These are phyloP conservation scores for Cerastoderma edule DNA, from an alignment of 2,888 invertebrate species.

Conservation along the genomic window DNA sequence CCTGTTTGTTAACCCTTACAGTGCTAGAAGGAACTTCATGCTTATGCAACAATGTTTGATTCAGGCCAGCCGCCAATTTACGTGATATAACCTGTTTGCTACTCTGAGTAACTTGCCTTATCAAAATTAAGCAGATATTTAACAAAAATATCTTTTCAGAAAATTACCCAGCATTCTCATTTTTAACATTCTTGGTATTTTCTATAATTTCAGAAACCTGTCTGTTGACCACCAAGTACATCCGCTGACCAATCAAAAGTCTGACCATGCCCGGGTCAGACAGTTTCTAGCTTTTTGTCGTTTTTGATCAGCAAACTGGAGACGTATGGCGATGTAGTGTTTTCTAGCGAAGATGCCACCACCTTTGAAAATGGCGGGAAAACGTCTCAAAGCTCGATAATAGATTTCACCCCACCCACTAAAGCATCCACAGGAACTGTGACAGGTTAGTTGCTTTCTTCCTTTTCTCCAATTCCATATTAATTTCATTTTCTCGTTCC, in stretches of 20 bases:
- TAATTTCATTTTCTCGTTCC: neutral
- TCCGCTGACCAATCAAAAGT: too few relatives aligned
- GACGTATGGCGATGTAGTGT: conserved; percentile 38
- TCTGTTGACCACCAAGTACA: neutral
- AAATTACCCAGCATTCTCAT: neutral
- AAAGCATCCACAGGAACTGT: conserved; percentile 36
- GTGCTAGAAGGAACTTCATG: too few relatives aligned
- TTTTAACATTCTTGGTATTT: neutral
- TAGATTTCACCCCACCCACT: neutral
- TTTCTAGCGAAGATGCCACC: conserved; percentile 51
- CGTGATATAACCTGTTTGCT: too few relatives aligned
- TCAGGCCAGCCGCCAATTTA: too few relatives aligned
- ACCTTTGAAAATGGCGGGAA: conserved; percentile 37
- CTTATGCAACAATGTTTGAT: too few relatives aligned
- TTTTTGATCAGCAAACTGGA: conserved; percentile 45
- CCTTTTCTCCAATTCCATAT: neutral
- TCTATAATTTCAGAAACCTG: neutral
- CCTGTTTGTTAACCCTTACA: too few relatives aligned
- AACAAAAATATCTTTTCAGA: neutral
- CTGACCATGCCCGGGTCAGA: conserved; percentile 17
- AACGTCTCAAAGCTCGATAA: conserved; percentile 45
- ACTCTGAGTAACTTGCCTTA: neutral
- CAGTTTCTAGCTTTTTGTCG: neutral
- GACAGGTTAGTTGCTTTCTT: conserved; percentile 35
- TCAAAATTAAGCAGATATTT: neutral